Conservation (phyloP, 2,888 invertebrate species). For the Didymodactylos carnosus region DNA sequence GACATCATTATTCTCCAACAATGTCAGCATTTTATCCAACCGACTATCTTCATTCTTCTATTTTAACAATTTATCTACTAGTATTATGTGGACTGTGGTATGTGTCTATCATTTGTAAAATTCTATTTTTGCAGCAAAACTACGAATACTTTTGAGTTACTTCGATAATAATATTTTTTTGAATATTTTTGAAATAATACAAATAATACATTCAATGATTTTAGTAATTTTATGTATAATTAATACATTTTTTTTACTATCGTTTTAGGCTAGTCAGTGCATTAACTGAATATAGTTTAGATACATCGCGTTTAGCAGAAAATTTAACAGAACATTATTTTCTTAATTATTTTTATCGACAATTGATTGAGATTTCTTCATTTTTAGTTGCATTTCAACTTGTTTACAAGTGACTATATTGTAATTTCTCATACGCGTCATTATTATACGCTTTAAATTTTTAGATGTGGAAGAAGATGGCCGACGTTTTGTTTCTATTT, state of each 20-base stretch:
- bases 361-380: background rate
- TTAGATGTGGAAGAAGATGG: constrained; percentile 12
- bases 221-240: background rate
- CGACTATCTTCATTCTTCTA: constrained; percentile 11
- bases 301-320: background rate
- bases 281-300: background rate
- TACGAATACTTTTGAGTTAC: no score
- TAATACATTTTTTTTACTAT: background rate
- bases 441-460: background rate
- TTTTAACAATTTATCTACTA: constrained; percentile 6
- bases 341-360: background rate
- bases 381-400: background rate
- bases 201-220: no score
- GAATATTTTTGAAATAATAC: no score
- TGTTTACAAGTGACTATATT: background rate
- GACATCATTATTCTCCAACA: background rate
- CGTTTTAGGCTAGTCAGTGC: background rate
- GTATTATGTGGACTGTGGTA: constrained; percentile 8
- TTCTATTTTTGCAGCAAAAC: no score
- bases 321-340: background rate
- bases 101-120: background rate
- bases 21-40: background rate
- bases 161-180: no score
- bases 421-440: background rate
- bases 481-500: constrained; percentile 11